phyloP scores from a whole-genome alignment of 2,797 vertebrate species.

The Acridotheres tristis region DNA sequence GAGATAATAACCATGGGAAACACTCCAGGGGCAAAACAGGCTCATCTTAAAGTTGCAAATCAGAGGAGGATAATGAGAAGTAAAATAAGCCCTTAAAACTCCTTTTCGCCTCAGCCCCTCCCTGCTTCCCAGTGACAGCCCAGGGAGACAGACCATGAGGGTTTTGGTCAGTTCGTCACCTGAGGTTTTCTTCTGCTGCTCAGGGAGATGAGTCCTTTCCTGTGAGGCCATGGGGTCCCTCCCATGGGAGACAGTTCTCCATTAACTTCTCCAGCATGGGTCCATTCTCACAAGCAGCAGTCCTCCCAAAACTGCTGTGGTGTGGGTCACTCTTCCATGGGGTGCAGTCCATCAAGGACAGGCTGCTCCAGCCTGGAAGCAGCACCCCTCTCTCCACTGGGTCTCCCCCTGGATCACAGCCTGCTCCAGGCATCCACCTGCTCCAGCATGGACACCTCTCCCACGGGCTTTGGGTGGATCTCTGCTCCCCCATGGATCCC shows the following conservation, averaged over 20 bases:
- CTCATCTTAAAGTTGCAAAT: not conserved
- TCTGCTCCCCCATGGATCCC: too few species aligned
- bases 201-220: not conserved
- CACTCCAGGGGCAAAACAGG: not conserved
- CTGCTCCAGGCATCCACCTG: too few species aligned
- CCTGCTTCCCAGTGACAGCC: not conserved
- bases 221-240: accelerated
- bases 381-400: not conserved
- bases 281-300: not conserved
- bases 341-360: not conserved
- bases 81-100: not conserved
- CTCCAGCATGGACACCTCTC: accelerated
- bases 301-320: too few species aligned
- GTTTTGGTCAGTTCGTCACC: too few species aligned
- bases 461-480: too few species aligned
- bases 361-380: not conserved
- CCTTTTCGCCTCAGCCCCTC: not conserved
- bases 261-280: accelerated
- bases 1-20: not conserved
- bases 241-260: too few species aligned
- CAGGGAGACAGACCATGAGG: too few species aligned
- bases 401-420: not conserved
- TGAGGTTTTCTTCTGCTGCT: not conserved
- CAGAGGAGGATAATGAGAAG: not conserved
- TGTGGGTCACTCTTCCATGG: accelerated